phyloP scores from a whole-genome alignment of 2,113 vertebrate genomes.

The Platysternon megacephalum region DNA sequence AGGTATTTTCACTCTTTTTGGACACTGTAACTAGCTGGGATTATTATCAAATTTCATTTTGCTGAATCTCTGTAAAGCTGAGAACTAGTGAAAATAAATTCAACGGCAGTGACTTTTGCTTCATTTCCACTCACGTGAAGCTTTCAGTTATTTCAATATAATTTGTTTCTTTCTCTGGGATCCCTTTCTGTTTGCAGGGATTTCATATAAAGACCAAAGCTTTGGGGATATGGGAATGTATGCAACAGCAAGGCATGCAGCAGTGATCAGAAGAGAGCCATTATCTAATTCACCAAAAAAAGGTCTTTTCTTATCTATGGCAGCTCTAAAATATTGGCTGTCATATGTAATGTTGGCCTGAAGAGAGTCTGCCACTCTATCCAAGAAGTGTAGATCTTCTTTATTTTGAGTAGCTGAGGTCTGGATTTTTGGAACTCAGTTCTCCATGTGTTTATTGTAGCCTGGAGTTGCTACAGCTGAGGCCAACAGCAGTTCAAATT shows the following conservation, averaged over 20 bases:
- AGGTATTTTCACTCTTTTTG: slow-evolving; percentile 44
- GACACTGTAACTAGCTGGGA: slow-evolving; percentile 23
- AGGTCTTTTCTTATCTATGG: neutral
- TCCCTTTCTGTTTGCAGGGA: neutral
- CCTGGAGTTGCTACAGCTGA: neutral
- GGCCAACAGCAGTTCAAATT: neutral
- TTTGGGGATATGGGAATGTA: neutral
- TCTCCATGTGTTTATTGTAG: neutral
- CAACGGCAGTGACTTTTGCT: slow-evolving; percentile 16
- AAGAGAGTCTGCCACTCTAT: neutral
- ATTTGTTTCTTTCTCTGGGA: slow-evolving; percentile 31
- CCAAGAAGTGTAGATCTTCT: neutral
- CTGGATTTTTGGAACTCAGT: neutral
- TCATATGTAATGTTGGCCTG: fast-evolving
- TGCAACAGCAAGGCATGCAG: fast-evolving
- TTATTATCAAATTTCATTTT: slow-evolving; percentile 46
- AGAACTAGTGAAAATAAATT: slow-evolving; percentile 50
- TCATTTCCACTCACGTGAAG: slow-evolving; percentile 18
- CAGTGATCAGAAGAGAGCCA: fast-evolving
- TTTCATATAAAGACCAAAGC: neutral
- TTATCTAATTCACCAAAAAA: neutral
- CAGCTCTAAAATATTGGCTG: neutral
- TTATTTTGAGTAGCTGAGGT: neutral
- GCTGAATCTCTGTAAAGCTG: slow-evolving; percentile 35
- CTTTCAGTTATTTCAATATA: slow-evolving; percentile 36